Base-by-base conservation (phyloP, 2,113 vertebrate genomes). In the Notarius quadriscutis region DNA sequence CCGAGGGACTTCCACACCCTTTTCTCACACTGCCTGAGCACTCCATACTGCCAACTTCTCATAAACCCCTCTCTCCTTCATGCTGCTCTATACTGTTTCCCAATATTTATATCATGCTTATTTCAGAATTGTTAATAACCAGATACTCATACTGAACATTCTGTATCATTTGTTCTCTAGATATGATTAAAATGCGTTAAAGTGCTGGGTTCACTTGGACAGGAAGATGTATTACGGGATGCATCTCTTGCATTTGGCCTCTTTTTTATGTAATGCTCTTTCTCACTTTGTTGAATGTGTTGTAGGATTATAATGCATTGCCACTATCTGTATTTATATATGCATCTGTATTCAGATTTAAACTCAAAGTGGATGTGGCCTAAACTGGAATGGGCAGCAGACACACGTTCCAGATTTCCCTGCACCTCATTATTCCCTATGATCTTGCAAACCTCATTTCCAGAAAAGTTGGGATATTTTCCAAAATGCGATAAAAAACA, bases 1-100 rank as follows among this genome's bases (percentile, higher is more conserved):
- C 82, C 72, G 77, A 79, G 82, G 87, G 58, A 58, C 75, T 51
- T 81, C 41, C 75, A n/a, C 50, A 63, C 17, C 77, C 58, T 53
- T 72, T 81, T 72, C 50, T 83, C 72, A 74, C 67, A 83, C 77
- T 75, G 25, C 48, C 17, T 62, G 20, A 86, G 48, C 74, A 12
- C 65, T 74, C 71, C 34, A 84, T 67, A 65, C 77, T 75, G 25
- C 48, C 50, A 65, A 58, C 20, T 41, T 60, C 22, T 34, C n/a
- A 20, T 7, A 53, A 18, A 15, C 22, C 60, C 30, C 30, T 34
- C 20, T 1, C 10, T 48, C 51, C 48, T 78, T 57, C 67, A 22
- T 18, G 25, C 57, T 65, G 81, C 53, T 50, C 62, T 10, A 0
- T 48, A 1, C 1, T 48, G 34, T 48, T 48, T 48, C 20, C 5